phyloP scores from a whole-genome alignment of 2,797 vertebrate genomes.

The Coregonus ussuriensis region DNA sequence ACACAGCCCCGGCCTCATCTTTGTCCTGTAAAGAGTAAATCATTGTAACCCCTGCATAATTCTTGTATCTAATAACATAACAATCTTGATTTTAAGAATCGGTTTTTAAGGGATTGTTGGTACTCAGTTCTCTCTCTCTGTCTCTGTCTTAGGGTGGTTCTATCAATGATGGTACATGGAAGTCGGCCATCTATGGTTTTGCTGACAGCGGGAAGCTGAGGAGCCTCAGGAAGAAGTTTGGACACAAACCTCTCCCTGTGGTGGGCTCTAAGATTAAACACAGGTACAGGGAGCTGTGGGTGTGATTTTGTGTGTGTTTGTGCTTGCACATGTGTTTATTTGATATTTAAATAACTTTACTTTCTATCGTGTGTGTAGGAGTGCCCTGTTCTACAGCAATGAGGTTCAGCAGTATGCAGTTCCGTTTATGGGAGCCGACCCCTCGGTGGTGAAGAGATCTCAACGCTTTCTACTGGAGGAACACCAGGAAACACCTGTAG shows the following conservation, averaged over 20 bases:
- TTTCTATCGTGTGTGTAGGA: conserved; percentile 59
- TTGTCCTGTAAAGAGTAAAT: background rate
- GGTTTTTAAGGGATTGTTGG: background rate
- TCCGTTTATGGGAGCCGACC: conserved; percentile 90
- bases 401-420: conserved; percentile 85
- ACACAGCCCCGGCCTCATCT: background rate
- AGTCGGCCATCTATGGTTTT: conserved; percentile 89
- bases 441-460: conserved; percentile 88
- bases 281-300: conserved; percentile 74
- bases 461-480: conserved; percentile 86
- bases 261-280: conserved; percentile 84
- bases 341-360: background rate
- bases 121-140: background rate
- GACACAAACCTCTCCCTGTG: conserved; percentile 82
- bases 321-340: background rate
- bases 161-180: conserved; percentile 93
- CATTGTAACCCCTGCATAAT: background rate
- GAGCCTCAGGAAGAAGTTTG: conserved; percentile 82
- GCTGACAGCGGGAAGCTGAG: conserved; percentile 79
- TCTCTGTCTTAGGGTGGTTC: conserved; percentile 74
- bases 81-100: background rate
- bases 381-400: conserved; percentile 81
- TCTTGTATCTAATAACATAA: background rate
- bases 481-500: conserved; percentile 83
- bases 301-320: conserved; percentile 4